These are phyloP conservation scores for Shargacucullia verbasci DNA, from an alignment of 2,888 invertebrate genomes.

Conservation along the genomic window DNA sequence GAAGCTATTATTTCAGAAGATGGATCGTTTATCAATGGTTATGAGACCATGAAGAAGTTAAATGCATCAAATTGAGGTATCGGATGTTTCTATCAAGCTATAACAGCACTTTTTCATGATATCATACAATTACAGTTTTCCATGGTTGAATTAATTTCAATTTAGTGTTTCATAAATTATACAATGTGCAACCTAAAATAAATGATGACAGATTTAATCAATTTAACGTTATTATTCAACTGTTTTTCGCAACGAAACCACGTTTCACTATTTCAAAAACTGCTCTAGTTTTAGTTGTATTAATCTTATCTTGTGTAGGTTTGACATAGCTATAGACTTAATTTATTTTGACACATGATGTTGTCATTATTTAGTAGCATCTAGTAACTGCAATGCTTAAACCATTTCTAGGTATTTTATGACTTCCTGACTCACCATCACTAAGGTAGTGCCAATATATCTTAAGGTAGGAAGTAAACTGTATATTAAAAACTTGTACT, in stretches of 20 bases:
- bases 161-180: conserved; percentile 31
- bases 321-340: conserved; percentile 11
- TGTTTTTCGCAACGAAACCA: conserved; percentile 33
- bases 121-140: conserved; percentile 54
- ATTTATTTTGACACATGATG: conserved; percentile 35
- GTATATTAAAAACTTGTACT: conserved; percentile 43
- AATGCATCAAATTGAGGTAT: conserved; percentile 68
- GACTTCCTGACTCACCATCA: conserved; percentile 23
- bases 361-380: conserved; percentile 7
- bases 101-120: conserved; percentile 53
- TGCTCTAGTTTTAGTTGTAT: conserved; percentile 41
- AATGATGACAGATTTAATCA: conserved; percentile 40
- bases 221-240: conserved; percentile 44
- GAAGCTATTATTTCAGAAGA: conserved; percentile 54
- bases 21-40: conserved; percentile 57
- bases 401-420: conserved; percentile 25
- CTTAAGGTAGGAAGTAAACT: conserved; percentile 24
- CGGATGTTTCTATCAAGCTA: conserved; percentile 54
- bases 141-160: conserved; percentile 42
- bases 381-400: conserved; percentile 24
- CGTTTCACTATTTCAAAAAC: conserved; percentile 48
- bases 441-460: conserved; percentile 32
- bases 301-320: conserved; percentile 34
- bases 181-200: conserved; percentile 33
- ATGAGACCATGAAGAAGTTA: conserved; percentile 73